Conservation (phyloP, 2,888 invertebrate species). For the Dynastes maya region DNA sequence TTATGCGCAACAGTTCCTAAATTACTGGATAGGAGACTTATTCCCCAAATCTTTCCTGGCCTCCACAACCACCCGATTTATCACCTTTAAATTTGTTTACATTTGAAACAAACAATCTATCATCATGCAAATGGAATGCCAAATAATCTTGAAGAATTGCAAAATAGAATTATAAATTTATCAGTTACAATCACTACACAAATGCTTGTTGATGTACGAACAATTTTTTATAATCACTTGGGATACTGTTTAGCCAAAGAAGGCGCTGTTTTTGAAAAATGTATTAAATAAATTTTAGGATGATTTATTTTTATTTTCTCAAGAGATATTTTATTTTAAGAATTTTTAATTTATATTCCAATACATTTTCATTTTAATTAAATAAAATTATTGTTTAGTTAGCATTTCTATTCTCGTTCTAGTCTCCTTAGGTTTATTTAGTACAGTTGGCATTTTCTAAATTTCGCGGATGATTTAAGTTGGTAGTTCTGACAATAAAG, state of each 20-base stretch:
- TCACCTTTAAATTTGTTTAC: not conserved
- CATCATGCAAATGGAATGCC: not conserved
- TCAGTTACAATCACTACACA: not conserved
- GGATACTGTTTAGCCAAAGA: not conserved
- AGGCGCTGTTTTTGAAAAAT: not conserved
- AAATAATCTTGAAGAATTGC: not conserved
- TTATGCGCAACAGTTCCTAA: too few relatives aligned
- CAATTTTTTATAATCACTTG: slow-evolving; percentile 2
- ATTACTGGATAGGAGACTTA: not conserved
- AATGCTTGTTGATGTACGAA: slow-evolving; percentile 8
- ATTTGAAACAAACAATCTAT: not conserved
- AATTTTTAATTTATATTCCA: not conserved
- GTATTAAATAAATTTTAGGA: too few relatives aligned
- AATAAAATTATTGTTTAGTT: not conserved
- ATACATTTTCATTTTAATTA: not conserved
- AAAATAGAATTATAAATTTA: not conserved
- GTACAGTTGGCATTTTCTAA: not conserved
- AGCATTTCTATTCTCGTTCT: not conserved
- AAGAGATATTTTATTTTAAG: not conserved
- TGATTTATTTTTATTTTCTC: too few relatives aligned
- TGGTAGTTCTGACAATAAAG: too few relatives aligned
- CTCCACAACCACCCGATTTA: slow-evolving; percentile 7
- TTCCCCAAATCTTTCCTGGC: not conserved
- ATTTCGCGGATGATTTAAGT: too few relatives aligned
- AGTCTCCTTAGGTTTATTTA: not conserved